Base-by-base conservation (phyloP, 2,888 invertebrate species). In the Cerastis rubricosa region DNA sequence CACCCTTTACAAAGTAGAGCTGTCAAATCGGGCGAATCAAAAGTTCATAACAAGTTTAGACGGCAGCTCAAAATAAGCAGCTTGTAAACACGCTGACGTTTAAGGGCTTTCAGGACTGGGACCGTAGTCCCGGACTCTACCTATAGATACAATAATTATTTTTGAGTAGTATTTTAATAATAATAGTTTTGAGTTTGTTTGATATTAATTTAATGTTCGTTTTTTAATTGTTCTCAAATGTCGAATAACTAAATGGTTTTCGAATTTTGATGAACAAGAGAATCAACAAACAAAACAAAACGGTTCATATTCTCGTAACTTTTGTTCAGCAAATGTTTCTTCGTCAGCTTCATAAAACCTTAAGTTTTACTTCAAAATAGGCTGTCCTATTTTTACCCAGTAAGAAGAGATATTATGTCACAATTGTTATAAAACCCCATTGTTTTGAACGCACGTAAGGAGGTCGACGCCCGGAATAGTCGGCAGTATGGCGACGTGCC, bases 401-500 rank as follows among this genome's bases (percentile, higher is more conserved):
- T 43, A 51, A 47, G 68, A 79, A 63, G 22, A 79, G 59, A 80
- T 66, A 83, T 86, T 84, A 86, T 84, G 83, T 84, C 88, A 85
- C 86, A 83, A 85, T 89, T 88, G 88, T 88, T 89, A 89, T 90
- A 91, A 90, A 90, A 91, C 88, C 90, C 90, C 88, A 94, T 93
- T 94, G 93, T 94, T 93, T 92, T 91, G 89, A 86, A 87, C 89
- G 86, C 88, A 81, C 87, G 83, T 84, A 94, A 94, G 86, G 91
- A 90, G 94, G 94, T 93, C 94, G 89, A 87, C 90, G 93, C 92
- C 93, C 94, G 93, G 91, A 93, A 94, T 94, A 94, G 91, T 88
- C 89, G 83, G 74, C 83, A 85, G 84, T 75, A 90, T 94, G 94
- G 94, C 94, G 86, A 43, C n/a, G 43, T 90, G 94, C 94, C 94